Conservation (phyloP, 2,888 invertebrate genomes). For the Mythimna vitellina region DNA sequence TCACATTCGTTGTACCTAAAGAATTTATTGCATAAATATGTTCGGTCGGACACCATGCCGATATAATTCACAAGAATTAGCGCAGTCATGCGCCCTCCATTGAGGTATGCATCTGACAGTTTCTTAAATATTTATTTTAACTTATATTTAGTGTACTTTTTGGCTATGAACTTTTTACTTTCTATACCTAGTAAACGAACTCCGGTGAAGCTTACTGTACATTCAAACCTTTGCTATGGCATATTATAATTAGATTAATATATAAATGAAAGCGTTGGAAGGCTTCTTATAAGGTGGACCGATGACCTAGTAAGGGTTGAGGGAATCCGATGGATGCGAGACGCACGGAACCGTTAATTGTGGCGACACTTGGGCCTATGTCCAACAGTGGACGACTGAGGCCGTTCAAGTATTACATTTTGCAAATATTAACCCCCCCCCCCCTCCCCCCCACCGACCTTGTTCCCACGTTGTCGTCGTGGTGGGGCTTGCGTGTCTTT, state of each 20-base stretch:
- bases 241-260: not conserved
- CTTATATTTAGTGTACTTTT: not conserved
- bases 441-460: no score
- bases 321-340: no score
- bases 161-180: not conserved
- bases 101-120: not conserved
- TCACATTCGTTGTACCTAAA: slow-evolving; percentile 42
- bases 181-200: not conserved
- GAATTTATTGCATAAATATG: slow-evolving; percentile 64
- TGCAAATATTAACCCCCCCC: no score
- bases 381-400: no score
- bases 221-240: not conserved
- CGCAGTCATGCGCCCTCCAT: slow-evolving; percentile 5
- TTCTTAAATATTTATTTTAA: not conserved
- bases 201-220: not conserved
- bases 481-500: no score
- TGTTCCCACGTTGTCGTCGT: no score
- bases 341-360: no score
- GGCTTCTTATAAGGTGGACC: no score
- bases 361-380: no score
- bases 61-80: slow-evolving; percentile 31
- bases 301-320: no score
- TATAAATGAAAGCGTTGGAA: no score
- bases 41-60: slow-evolving; percentile 23
- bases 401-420: no score